Percentiles rank a stretch among this genome's conserved stretches.
These are phyloP conservation scores for Isichthys henryi DNA, from an alignment of 2,113 vertebrate genomes.

Conservation along the genomic window DNA sequence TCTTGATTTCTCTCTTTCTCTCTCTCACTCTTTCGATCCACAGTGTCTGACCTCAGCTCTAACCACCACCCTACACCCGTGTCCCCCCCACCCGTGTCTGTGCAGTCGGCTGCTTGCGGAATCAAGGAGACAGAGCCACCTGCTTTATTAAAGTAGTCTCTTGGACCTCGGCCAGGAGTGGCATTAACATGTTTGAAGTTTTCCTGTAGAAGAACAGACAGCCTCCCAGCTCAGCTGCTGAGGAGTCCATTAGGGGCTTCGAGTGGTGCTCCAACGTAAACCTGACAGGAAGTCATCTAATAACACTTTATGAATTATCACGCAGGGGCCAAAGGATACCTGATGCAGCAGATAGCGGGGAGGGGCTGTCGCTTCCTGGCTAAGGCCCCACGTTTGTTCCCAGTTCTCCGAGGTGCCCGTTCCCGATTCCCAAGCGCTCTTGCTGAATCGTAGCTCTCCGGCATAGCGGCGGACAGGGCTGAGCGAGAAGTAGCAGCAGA, in stretches of 20 bases:
- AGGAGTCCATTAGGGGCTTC: conserved; percentile 16
- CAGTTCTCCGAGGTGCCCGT: neutral
- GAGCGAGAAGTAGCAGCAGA: neutral
- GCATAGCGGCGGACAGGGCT: neutral
- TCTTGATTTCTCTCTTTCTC: neutral
- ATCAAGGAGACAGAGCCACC: conserved; percentile 4
- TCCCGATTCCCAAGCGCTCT: neutral
- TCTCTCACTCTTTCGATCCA: neutral
- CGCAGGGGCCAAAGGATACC: neutral
- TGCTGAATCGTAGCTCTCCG: neutral
- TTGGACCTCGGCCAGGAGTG: conserved; percentile 15
- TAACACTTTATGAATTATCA: conserved; percentile 15
- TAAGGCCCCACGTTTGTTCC: neutral
- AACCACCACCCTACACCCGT: neutral
- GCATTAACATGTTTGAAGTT: conserved; percentile 23
- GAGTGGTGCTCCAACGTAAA: neutral
- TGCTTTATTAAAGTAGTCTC: conserved; percentile 22
- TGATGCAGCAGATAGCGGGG: neutral
- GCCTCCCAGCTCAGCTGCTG: neutral
- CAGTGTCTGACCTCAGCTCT: neutral
- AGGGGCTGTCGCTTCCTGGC: neutral
- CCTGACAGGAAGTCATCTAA: conserved; percentile 20
- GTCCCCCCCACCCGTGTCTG: neutral
- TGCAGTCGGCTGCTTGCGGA: neutral
- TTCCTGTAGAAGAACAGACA: conserved; percentile 13